A percentile compares a stretch with the other conserved stretches of the same genome.
These are phyloP conservation scores for Endotricha flammealis DNA, from an alignment of 2,888 invertebrate genomes.

Conservation along the genomic window DNA sequence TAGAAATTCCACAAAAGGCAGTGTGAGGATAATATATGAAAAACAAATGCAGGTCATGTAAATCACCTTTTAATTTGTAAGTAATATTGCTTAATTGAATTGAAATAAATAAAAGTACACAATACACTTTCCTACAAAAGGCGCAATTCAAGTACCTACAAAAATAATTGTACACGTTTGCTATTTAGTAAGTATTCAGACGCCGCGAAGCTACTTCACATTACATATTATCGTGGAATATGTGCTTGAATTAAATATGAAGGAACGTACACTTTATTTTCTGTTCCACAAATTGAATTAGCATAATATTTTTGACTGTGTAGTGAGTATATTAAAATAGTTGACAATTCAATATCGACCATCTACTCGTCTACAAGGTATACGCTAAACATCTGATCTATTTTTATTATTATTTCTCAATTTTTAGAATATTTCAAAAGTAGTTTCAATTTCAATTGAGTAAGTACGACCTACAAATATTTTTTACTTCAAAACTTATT, in stretches of 20 bases:
- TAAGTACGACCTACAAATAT: constrained; percentile 20
- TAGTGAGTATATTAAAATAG: constrained; percentile 30
- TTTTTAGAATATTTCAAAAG: constrained; percentile 13
- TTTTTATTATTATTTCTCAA: constrained; percentile 21
- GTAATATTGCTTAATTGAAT: constrained; percentile 74
- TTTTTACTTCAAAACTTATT: constrained; percentile 23
- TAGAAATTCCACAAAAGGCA: too few relatives aligned
- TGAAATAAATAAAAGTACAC: constrained; percentile 68
- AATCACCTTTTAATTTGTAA: constrained; percentile 63
- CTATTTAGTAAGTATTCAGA: constrained; percentile 14
- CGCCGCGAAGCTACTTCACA: not conserved
- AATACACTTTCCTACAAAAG: constrained; percentile 51
- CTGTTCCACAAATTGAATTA: constrained; percentile 23
- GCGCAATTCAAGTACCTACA: constrained; percentile 47
- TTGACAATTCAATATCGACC: constrained; percentile 24
- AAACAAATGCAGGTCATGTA: constrained; percentile 42
- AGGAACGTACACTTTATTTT: constrained; percentile 10
- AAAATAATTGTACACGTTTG: constrained; percentile 30
- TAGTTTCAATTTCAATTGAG: constrained; percentile 19
- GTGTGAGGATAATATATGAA: constrained; percentile 6
- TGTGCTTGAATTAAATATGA: not conserved
- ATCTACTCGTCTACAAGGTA: constrained; percentile 31
- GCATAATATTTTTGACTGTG: constrained; percentile 25
- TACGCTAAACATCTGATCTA: constrained; percentile 30
- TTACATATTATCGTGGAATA: not conserved